Conservation (phyloP, 2,888 invertebrate species). For the Adineta ricciae region DNA sequence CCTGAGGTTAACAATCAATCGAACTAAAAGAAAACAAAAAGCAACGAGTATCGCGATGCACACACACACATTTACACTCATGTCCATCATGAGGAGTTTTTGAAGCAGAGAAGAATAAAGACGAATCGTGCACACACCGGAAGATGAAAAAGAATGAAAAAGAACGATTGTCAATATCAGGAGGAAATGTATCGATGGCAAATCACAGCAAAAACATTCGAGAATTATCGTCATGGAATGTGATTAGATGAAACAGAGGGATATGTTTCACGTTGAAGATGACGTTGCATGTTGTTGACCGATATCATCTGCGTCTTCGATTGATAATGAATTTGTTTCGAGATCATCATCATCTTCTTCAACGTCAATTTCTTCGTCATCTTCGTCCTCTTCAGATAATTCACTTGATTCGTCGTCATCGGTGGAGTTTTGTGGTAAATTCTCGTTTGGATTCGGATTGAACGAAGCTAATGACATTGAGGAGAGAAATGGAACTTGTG, state of each 20-base stretch:
- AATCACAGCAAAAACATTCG: constrained; percentile 2
- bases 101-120: neutral
- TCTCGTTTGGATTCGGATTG: neutral
- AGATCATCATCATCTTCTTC: neutral
- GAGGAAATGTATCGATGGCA: neutral
- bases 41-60: neutral
- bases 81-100: neutral
- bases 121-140: constrained; percentile 5
- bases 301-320: neutral
- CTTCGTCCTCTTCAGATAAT: neutral
- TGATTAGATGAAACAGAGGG: neutral
- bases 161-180: neutral
- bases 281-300: neutral
- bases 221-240: neutral
- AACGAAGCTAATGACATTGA: neutral
- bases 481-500: neutral
- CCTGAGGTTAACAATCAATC: neutral
- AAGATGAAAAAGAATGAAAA: neutral
- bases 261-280: neutral
- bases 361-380: neutral
- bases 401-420: neutral
- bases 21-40: neutral
- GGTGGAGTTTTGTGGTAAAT: neutral
- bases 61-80: neutral
- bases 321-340: neutral